Percentiles rank a stretch among this genome's conserved stretches.
phyloP scores from a whole-genome alignment of 2,888 invertebrate species.

The Microdon myrmicae region DNA sequence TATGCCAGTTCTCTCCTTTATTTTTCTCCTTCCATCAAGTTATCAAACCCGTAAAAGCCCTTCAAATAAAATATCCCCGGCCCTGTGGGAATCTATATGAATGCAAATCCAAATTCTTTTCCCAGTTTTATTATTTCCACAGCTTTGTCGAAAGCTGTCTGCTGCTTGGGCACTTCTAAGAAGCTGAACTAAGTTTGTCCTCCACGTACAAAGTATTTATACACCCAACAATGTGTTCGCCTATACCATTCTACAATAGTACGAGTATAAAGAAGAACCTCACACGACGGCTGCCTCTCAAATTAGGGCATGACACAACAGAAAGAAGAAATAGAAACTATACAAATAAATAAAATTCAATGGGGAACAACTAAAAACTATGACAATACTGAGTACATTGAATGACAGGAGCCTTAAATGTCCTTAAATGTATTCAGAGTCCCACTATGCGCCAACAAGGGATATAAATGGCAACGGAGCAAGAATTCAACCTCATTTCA shows the following conservation, averaged over 20 bases:
- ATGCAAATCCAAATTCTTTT: slow-evolving; percentile 38
- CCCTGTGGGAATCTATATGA: slow-evolving; percentile 46
- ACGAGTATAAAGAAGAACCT: neutral
- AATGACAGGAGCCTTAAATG: slow-evolving; percentile 1
- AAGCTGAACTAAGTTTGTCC: too few relatives aligned
- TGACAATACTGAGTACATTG: slow-evolving; percentile 6
- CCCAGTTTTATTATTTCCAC: slow-evolving; percentile 3
- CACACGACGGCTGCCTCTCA: slow-evolving; percentile 11
- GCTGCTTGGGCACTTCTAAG: slow-evolving; percentile 23
- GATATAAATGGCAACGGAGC: neutral
- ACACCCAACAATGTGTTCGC: too few relatives aligned
- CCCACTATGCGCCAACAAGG: slow-evolving; percentile 18
- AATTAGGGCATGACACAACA: slow-evolving; percentile 46
- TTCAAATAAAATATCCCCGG: neutral
- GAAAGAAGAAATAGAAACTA: slow-evolving; percentile 6
- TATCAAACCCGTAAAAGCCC: slow-evolving; percentile 25
- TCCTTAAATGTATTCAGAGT: slow-evolving; percentile 35
- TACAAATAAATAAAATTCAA: slow-evolving; percentile 17
- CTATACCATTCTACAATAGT: neutral
- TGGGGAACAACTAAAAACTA: slow-evolving; percentile 29
- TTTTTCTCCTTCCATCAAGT: slow-evolving; percentile 13
- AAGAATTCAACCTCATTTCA: neutral
- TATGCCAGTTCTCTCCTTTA: slow-evolving; percentile 38
- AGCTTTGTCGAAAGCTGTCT: neutral
- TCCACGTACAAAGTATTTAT: too few relatives aligned